Percentiles rank a stretch among this genome's conserved stretches.
phyloP scores from a whole-genome alignment of 2,888 invertebrate genomes.

The Frankliniella intonsa region DNA sequence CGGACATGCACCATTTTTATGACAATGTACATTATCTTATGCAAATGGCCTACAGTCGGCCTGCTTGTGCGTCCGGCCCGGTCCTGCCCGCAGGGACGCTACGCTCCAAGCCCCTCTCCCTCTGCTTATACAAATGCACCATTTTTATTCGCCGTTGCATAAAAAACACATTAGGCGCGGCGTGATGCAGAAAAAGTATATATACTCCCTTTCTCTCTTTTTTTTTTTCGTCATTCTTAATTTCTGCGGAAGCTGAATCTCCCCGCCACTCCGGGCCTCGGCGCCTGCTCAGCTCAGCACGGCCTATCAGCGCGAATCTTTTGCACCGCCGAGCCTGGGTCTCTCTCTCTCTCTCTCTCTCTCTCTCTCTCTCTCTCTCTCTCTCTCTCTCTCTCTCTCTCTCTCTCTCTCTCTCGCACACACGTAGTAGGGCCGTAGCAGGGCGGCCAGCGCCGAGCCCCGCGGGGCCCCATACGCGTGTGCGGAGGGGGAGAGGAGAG shows the following conservation, averaged over 20 bases:
- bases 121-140: constrained; percentile 26
- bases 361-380: not conserved
- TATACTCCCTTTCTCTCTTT: not conserved
- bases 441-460: no score
- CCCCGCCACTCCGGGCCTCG: no score
- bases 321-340: no score
- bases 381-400: not conserved
- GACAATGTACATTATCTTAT: constrained; percentile 23
- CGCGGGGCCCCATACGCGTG: no score
- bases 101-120: not conserved
- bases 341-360: not conserved
- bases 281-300: no score
- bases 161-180: constrained; percentile 4
- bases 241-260: no score
- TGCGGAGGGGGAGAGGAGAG: not conserved
- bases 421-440: no score
- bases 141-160: constrained; percentile 23
- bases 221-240: not conserved
- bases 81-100: not conserved
- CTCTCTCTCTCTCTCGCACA: not conserved
- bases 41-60: not conserved
- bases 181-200: not conserved
- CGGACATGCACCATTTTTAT: constrained; percentile 5
- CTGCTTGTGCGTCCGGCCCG: not conserved
- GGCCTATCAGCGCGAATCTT: no score